phyloP scores from a whole-genome alignment of 2,797 vertebrate genomes.

The Trachops cirrhosus region DNA sequence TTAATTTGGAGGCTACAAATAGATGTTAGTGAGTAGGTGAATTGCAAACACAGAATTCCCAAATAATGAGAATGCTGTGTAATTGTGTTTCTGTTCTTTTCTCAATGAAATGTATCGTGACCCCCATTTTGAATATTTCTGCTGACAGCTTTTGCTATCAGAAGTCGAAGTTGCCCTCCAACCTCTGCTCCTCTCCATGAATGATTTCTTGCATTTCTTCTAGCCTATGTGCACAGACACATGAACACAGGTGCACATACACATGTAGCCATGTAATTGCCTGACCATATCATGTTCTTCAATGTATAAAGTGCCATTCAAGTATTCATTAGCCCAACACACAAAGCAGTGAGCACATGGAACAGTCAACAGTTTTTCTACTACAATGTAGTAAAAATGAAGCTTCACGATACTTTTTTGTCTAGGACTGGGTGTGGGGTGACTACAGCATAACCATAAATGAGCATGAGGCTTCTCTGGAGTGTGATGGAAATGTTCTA shows the following conservation, averaged over 20 bases:
- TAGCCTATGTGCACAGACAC: background rate
- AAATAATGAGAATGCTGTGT: background rate
- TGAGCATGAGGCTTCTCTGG: background rate
- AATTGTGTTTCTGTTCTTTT: constrained; percentile 1
- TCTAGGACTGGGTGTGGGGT: background rate
- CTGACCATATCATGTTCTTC: background rate
- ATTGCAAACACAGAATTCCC: background rate
- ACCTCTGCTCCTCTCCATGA: background rate
- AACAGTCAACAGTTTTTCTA: background rate
- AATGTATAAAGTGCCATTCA: background rate
- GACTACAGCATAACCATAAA: background rate
- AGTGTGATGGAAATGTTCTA: background rate
- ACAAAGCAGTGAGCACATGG: background rate
- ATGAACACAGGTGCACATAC: background rate
- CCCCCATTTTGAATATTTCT: background rate
- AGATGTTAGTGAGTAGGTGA: background rate
- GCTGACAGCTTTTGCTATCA: background rate
- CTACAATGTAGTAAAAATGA: background rate
- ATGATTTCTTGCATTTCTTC: background rate
- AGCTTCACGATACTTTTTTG: background rate
- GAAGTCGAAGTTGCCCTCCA: background rate
- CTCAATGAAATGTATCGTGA: background rate
- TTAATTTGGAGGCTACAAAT: background rate
- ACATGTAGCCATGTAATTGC: background rate
- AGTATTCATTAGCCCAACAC: background rate